Base-by-base conservation (phyloP, 1,140 invertebrate genomes). In the Cydia pomonella region DNA sequence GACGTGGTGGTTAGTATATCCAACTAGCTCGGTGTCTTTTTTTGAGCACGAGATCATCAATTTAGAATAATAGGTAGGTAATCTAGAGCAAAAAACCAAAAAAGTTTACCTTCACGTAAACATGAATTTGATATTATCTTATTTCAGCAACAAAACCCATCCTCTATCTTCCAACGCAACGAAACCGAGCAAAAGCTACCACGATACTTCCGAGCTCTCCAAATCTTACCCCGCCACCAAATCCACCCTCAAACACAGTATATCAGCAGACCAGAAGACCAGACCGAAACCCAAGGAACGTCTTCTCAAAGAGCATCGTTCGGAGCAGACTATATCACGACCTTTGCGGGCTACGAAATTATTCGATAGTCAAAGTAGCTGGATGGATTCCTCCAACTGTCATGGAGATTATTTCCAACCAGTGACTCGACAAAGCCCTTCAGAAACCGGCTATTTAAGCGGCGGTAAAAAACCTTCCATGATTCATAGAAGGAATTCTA, bases 401-500 rank as follows among this genome's bases (percentile, higher is more conserved):
- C 87, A 85, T 18, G 89, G 89, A 0, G 86, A 89, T 33, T 89
- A 85, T 69, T 87, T 87, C 62, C 87, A 85, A 72, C 83, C 83
- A 23, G 82, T 83, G 2, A 72, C 77, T 0, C 82, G 87, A 2
- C 84, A 84, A 27, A 86, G 79, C 75, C 83, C 85, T 25, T 81
- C 80, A 0, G 83, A 87, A 9, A 75, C 27, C 7, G 81, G 82
- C 0, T 83, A 80, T 69, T 62, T 81, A 50, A 82, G 79, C 12
- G 82, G 75, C 2, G 86, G 84, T 7, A 91, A 89, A 74, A 89
- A 87, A 64, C 77, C 76, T 3, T 73, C 74, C 16, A 9, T 85
- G 13, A 85, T 91, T 59, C 86, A 90, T 9, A 81, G 89, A 13
- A 80, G 91, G 53, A 93, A 92, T 79, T 91, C 90, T 0, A 90